Conservation (phyloP, 2,797 vertebrate genomes). For the Varecia variegata region DNA sequence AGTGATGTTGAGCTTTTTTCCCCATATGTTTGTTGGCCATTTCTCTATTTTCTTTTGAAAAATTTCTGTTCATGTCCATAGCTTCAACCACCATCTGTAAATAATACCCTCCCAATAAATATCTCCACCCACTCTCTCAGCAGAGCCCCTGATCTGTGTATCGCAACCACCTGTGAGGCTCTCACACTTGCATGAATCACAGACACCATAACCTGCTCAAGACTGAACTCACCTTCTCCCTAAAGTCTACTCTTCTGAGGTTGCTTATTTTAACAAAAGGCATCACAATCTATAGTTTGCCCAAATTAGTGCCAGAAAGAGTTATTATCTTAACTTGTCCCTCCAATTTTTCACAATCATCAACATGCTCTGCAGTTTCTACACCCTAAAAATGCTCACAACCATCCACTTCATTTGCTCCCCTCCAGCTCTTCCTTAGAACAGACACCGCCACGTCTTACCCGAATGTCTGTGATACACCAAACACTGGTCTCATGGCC, state of each 20-base stretch:
- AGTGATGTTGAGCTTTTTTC: neutral
- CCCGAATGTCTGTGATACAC: neutral
- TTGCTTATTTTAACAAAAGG: neutral
- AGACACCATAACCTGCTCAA: fast-evolving
- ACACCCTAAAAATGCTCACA: neutral
- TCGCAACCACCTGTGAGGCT: too few species aligned
- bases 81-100: neutral
- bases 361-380: neutral
- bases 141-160: neutral
- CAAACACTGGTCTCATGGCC: too few species aligned
- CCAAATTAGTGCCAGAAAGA: neutral
- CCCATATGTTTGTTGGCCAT: neutral
- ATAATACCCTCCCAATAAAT: too few species aligned
- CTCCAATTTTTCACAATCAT: neutral
- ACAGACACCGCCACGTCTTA: neutral
- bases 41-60: neutral
- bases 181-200: fast-evolving
- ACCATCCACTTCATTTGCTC: neutral
- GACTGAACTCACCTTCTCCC: neutral
- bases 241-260: neutral
- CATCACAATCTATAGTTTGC: neutral
- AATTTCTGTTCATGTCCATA: neutral
- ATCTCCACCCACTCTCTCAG: neutral
- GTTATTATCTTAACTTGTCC: neutral
- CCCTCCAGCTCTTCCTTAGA: neutral